Conservation (phyloP, 2,797 vertebrate genomes). For the Poeciliopsis presidionis region DNA sequence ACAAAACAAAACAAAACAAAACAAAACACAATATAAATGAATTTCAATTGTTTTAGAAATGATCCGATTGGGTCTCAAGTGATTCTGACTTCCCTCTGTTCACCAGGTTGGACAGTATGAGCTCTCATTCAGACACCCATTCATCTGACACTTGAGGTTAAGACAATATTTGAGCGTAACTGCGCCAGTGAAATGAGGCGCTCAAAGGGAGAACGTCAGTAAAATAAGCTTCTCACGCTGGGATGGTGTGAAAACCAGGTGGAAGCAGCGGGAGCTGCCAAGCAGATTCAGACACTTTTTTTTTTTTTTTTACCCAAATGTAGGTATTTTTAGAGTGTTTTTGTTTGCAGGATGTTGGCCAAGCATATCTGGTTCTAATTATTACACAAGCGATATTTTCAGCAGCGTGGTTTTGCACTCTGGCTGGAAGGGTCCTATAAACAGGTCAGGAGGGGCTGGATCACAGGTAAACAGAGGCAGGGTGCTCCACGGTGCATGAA, state of each 20-base stretch:
- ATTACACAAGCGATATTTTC: constrained; percentile 80
- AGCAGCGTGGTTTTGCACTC: constrained; percentile 69
- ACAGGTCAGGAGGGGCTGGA: constrained; percentile 80
- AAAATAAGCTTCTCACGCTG: constrained; percentile 62
- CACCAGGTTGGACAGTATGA: constrained; percentile 7
- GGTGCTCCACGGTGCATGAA: constrained; percentile 72
- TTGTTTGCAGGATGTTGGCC: constrained; percentile 74
- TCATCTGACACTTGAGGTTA: constrained; percentile 53
- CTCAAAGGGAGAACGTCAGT: constrained; percentile 43
- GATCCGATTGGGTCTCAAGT: background rate
- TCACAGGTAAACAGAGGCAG: constrained; percentile 78
- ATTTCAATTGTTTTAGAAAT: background rate
- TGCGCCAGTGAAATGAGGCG: constrained; percentile 44
- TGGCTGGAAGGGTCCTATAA: constrained; percentile 66
- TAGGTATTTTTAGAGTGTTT: constrained; percentile 80
- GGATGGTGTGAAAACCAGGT: constrained; percentile 44
- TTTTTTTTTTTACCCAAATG: constrained; percentile 23
- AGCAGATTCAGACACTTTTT: constrained; percentile 38
- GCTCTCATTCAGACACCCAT: constrained; percentile 38
- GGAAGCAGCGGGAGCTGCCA: constrained; percentile 49
- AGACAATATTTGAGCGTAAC: constrained; percentile 62
- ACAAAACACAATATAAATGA: background rate
- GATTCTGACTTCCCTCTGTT: background rate
- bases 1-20: background rate
- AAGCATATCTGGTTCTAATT: constrained; percentile 73